Base-by-base conservation (phyloP, 1,140 invertebrate species). In the Cydia splendana region DNA sequence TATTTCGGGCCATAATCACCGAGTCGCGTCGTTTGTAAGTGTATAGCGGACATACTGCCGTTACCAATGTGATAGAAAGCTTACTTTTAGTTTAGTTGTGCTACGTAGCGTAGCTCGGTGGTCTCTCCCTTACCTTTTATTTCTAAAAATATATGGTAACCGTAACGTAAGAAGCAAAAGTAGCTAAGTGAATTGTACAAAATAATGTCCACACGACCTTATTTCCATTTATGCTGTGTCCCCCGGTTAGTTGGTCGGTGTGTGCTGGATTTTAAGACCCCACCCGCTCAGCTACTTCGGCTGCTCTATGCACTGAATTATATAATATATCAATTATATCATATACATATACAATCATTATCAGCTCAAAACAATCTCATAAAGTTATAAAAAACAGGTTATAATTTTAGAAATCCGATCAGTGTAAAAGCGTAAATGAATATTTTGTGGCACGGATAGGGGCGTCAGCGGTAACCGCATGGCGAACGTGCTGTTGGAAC, bases 1-100 rank as follows among this genome's bases (percentile, higher is more conserved):
- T 38, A 71, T 71, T 71, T 71, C 67, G 67, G 34, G 67, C 67
- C 67, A 71, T 71, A 71, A 71, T 71, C 67, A 71, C 67, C 67
- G n/a, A 34, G 65, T 71, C 67, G 57, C 57, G 67, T 71, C 30
- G 67, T 71, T 71, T 71, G 67, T 42, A 71, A 42, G 67, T 71
- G 34, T 12, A 20, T 7, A 71, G 67, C 1, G 13, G 67, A 71
- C 67, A 71, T 30, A 71, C 67, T 2, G 67, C 7, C 57, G 18
- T 62, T 24, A 9, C 18, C 3, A 62, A 24, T 62, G 53, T 12
- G 57, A 3, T 6, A 12, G 57, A 24, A 62, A 18, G 0, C 5
- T 20, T 24, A 24, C 24, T 24, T 24, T 24, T 24, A 24, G 24
- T 24, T 24, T 24, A 15, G 4, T 20, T 13, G 0, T 57, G 42